These are phyloP conservation scores for Hermodice carunculata DNA, from an alignment of 2,888 invertebrate genomes.

Conservation along the genomic window DNA sequence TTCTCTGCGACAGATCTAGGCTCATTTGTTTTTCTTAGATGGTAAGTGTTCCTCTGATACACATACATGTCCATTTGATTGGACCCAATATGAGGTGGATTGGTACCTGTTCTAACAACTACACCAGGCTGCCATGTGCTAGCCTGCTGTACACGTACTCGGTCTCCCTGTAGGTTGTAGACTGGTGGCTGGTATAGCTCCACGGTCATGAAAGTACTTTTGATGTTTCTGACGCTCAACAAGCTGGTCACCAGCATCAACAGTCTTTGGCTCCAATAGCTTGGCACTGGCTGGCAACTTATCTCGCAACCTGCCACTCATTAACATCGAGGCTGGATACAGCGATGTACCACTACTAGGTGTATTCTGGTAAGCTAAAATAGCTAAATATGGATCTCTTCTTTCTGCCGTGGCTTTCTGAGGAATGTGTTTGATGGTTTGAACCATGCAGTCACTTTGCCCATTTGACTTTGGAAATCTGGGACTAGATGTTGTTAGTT, in stretches of 20 bases:
- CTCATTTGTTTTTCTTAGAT: no score
- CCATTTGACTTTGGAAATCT: slow-evolving; percentile 31
- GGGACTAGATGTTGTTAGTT: slow-evolving; percentile 23
- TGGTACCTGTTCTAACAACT: no score
- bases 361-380: slow-evolving; percentile 35
- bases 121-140: slow-evolving; percentile 14
- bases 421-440: slow-evolving; percentile 30
- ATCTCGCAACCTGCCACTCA: slow-evolving; percentile 31
- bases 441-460: slow-evolving; percentile 23
- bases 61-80: no score
- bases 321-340: slow-evolving; percentile 36
- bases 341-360: slow-evolving; percentile 26
- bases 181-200: not conserved
- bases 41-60: no score
- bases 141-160: slow-evolving; percentile 12
- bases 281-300: slow-evolving; percentile 26
- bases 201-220: slow-evolving; percentile 5
- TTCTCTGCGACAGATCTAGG: no score
- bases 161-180: slow-evolving; percentile 16
- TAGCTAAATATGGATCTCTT: slow-evolving; percentile 34
- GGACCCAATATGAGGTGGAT: no score
- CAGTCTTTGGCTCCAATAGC: not conserved
- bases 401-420: slow-evolving; percentile 26
- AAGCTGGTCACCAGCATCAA: no score
- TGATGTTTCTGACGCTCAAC: slow-evolving; percentile 5